phyloP scores from a whole-genome alignment of 2,113 vertebrate species.

The Sinocyclocheilus rhinocerous region DNA sequence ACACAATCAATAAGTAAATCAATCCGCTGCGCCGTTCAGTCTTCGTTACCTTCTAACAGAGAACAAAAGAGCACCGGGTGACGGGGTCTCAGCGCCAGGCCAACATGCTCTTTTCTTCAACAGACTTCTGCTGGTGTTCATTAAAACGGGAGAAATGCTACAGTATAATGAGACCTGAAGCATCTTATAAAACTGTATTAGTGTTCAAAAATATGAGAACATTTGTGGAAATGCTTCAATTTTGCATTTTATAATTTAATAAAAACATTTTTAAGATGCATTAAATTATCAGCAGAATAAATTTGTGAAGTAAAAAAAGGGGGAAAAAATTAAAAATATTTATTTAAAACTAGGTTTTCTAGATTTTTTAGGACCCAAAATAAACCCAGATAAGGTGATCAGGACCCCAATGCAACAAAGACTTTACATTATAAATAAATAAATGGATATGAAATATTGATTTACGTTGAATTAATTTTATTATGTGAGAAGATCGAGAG shows the following conservation, averaged over 20 bases:
- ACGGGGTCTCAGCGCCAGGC: not conserved
- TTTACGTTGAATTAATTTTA: not conserved
- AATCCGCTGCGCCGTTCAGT: slow-evolving; percentile 46
- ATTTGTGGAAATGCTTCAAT: not conserved
- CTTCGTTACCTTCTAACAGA: slow-evolving; percentile 40
- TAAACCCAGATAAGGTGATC: not conserved
- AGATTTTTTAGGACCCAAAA: not conserved
- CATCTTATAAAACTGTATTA: not conserved
- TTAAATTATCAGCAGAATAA: not conserved
- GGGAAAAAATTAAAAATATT: no score
- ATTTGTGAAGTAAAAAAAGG: not conserved
- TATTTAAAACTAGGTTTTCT: not conserved
- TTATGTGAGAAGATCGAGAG: not conserved
- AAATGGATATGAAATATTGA: not conserved
- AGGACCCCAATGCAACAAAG: not conserved
- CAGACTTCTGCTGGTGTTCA: not conserved
- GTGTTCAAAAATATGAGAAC: not conserved
- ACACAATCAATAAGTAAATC: slow-evolving; percentile 56
- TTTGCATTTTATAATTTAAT: not conserved
- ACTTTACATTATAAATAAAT: not conserved
- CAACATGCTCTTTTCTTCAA: not conserved
- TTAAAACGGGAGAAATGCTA: not conserved
- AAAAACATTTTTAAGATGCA: not conserved
- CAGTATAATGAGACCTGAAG: not conserved
- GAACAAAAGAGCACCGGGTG: slow-evolving; percentile 21